Evolutionary conservation across 1,140 invertebrate species (phyloP).

Genomic region (Magallana ariakensis): DNA sequence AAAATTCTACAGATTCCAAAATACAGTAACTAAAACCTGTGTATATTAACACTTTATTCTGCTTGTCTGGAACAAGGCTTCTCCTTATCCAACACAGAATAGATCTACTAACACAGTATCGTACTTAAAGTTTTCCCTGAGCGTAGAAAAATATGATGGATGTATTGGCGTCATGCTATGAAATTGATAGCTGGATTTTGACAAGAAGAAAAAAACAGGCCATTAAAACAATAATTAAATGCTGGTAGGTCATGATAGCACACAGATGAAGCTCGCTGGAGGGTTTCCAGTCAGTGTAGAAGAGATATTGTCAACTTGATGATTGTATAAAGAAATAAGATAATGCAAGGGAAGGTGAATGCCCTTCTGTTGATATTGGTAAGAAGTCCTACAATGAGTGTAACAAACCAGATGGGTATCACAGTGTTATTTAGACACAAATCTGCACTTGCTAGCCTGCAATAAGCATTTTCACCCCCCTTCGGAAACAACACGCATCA

Average conservation of each 20-base stretch:
- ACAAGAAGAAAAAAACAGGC: background rate
- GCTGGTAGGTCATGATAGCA: constrained; percentile 1
- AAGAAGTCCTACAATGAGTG: too few relatives aligned
- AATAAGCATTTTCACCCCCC: too few relatives aligned
- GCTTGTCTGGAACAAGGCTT: background rate
- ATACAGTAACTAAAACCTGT: too few relatives aligned
- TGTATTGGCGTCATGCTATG: background rate
- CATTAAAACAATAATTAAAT: background rate
- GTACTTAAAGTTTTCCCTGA: background rate
- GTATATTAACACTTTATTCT: too few relatives aligned
- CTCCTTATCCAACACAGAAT: background rate
- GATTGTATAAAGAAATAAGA: background rate
- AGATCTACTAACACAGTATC: background rate
- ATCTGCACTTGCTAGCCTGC: too few relatives aligned
- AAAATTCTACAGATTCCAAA: too few relatives aligned
- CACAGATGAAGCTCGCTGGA: background rate
- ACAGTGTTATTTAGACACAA: too few relatives aligned
- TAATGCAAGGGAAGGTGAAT: background rate
- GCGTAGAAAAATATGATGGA: background rate
- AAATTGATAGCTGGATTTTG: background rate
- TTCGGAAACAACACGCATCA: too few relatives aligned
- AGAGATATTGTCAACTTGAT: background rate
- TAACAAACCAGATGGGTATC: too few relatives aligned
- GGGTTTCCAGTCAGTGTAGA: background rate
- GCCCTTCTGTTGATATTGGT: background rate